Base-by-base conservation (phyloP, 2,797 vertebrate genomes). In the Danio kyathit region DNA sequence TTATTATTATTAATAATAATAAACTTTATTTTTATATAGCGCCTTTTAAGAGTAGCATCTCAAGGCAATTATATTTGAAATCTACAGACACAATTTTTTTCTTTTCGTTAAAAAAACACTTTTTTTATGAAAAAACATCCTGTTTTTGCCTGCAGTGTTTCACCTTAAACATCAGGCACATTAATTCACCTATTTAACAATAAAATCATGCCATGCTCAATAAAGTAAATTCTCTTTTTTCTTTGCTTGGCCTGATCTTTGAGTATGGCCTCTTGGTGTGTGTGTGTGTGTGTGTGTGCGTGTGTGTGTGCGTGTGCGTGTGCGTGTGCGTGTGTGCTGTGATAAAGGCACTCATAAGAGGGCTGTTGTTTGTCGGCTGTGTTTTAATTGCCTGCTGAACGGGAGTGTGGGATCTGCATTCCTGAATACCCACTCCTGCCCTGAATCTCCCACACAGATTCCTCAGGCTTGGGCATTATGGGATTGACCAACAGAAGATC, bases 311-410 rank as follows among this genome's bases (percentile, higher is more conserved):
- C n/a, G n/a, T n/a, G n/a, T n/a, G n/a, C n/a, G n/a, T n/a, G n/a
- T 79, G 64, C 46, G 29, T 19, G 16, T 44, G 41, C 75, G 74
- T 63, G 13, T 19, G 64, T 40, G 29, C 64, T 46, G 59, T 74
- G 79, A 57, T 64, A 65, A 63, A 57, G 11, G 56, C 57, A 72
- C 71, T 77, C 76, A 84, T 76, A 84, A 84, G 82, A 66, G 29
- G 67, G 51, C 85, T 84, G 80, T 82, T 86, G 82, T 86, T 86
- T 84, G 80, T 79, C 57, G 13, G 69, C 80, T 69, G 80, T 70
- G 61, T 67, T 86, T 84, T 84, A 86, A 84, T 82, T 82, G 82
- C 75, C 76, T 73, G 82, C 75, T 41, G 56, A 73, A 82, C 13
- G 66, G 67, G 80, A 84, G 85, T 70, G 66, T 82, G 69, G 82